Percentiles rank a stretch among this genome's conserved stretches.
phyloP scores from a whole-genome alignment of 2,113 vertebrate genomes.

The Genyomyrus donnyi region DNA sequence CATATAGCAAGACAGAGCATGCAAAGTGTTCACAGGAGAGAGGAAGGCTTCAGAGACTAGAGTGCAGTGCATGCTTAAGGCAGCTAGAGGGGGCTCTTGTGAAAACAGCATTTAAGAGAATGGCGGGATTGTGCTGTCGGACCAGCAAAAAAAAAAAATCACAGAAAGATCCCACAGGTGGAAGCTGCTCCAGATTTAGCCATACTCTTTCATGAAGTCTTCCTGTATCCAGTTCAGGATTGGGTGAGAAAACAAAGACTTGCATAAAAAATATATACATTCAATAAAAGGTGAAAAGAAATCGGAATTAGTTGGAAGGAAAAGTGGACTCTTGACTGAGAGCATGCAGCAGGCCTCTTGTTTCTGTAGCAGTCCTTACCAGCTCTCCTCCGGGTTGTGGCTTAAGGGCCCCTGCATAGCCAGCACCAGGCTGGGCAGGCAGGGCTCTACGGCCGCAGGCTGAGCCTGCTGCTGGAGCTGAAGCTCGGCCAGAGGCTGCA shows the following conservation, averaged over 20 bases:
- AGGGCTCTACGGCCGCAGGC: slow-evolving; percentile 57
- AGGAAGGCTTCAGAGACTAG: background rate
- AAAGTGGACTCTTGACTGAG: background rate
- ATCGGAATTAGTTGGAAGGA: background rate
- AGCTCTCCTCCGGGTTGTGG: slow-evolving; percentile 73
- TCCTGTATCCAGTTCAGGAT: background rate
- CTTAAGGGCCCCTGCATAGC: slow-evolving; percentile 70
- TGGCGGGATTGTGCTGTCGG: background rate
- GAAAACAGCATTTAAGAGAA: background rate
- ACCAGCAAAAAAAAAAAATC: background rate
- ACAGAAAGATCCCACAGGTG: background rate
- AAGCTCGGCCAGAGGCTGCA: slow-evolving; percentile 59
- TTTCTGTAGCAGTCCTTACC: slow-evolving; percentile 69
- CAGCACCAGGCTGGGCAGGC: slow-evolving; percentile 62
- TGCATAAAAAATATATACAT: background rate
- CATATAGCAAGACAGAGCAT: background rate
- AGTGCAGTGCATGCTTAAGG: background rate
- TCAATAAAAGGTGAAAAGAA: background rate
- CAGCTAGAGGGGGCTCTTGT: background rate
- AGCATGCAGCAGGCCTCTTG: background rate
- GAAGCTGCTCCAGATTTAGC: background rate
- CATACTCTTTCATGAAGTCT: background rate
- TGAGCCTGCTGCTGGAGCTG: slow-evolving; percentile 45
- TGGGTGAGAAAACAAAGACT: background rate
- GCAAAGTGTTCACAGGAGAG: background rate